Conservation (phyloP, 2,888 invertebrate genomes). For the Sthenelais limicola region DNA sequence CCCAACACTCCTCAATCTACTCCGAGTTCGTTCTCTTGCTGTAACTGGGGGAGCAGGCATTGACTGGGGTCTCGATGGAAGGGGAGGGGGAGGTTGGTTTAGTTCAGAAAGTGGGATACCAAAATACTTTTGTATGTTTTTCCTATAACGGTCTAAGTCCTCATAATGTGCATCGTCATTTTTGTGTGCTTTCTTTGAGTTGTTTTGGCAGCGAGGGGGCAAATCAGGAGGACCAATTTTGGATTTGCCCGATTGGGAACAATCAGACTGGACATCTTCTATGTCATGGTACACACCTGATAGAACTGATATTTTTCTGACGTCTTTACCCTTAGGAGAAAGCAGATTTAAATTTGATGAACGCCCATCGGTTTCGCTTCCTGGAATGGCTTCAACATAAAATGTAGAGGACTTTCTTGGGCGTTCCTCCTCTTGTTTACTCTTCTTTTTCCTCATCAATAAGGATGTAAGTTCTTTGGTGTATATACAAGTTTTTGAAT, state of each 20-base stretch:
- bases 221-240: neutral
- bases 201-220: slow-evolving; percentile 9
- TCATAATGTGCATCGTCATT: neutral
- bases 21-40: neutral
- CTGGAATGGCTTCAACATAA: neutral
- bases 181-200: neutral
- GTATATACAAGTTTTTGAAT: too few species aligned
- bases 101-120: neutral
- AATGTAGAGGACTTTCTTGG: neutral
- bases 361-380: neutral
- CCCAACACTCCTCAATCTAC: neutral
- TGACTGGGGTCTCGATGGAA: slow-evolving; percentile 8
- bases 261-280: neutral
- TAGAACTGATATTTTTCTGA: neutral
- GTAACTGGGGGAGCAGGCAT: neutral
- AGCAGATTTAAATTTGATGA: too few species aligned
- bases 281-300: slow-evolving; percentile 17
- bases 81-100: slow-evolving; percentile 6
- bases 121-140: slow-evolving; percentile 23
- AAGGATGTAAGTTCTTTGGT: neutral
- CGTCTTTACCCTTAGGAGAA: too few species aligned
- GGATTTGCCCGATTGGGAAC: neutral
- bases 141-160: slow-evolving; percentile 24
- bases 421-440: neutral
- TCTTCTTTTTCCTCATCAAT: neutral